Percentiles rank a stretch among this genome's conserved stretches.
Evolutionary conservation across 2,797 vertebrate genomes (phyloP).

Genomic region (Brachyrhaphis roseni): DNA sequence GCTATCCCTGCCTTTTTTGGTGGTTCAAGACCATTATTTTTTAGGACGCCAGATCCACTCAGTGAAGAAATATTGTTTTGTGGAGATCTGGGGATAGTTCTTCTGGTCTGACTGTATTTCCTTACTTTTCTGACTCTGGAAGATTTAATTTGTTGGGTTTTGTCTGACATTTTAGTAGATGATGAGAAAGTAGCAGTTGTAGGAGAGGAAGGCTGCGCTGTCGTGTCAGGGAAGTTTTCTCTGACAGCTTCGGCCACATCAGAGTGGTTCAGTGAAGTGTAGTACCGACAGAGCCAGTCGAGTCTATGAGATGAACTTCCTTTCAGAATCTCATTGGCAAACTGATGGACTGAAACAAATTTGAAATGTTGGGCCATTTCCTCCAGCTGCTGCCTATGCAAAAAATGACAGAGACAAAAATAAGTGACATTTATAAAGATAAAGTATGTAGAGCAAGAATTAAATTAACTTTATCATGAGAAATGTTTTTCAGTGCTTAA

Average conservation of each 20-base stretch:
- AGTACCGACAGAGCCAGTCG: slow-evolving; percentile 85
- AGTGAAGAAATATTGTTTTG: slow-evolving; percentile 28
- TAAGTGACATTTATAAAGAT: neutral
- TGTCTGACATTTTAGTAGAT: slow-evolving; percentile 35
- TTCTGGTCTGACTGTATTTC: slow-evolving; percentile 24
- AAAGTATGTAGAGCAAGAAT: slow-evolving; percentile 17
- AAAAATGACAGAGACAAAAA: slow-evolving; percentile 1
- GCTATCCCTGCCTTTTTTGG: slow-evolving; percentile 55
- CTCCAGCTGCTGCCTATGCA: slow-evolving; percentile 87
- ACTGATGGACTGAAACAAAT: slow-evolving; percentile 78
- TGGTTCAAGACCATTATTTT: slow-evolving; percentile 34
- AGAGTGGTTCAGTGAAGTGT: slow-evolving; percentile 78
- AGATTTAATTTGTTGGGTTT: slow-evolving; percentile 29
- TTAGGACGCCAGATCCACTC: slow-evolving; percentile 39
- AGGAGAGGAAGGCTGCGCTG: slow-evolving; percentile 29
- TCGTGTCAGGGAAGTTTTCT: slow-evolving; percentile 67
- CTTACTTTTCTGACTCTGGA: slow-evolving; percentile 46
- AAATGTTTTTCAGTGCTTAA: neutral
- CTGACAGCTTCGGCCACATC: slow-evolving; percentile 76
- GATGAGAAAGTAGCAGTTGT: slow-evolving; percentile 23
- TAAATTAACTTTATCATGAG: slow-evolving; percentile 25
- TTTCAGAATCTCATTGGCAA: slow-evolving; percentile 82
- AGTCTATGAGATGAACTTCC: slow-evolving; percentile 83
- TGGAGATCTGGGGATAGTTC: slow-evolving; percentile 30
- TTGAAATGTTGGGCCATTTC: slow-evolving; percentile 87